These are phyloP conservation scores for Ophion obscuratus DNA, from an alignment of 2,888 invertebrate species.

Conservation along the genomic window DNA sequence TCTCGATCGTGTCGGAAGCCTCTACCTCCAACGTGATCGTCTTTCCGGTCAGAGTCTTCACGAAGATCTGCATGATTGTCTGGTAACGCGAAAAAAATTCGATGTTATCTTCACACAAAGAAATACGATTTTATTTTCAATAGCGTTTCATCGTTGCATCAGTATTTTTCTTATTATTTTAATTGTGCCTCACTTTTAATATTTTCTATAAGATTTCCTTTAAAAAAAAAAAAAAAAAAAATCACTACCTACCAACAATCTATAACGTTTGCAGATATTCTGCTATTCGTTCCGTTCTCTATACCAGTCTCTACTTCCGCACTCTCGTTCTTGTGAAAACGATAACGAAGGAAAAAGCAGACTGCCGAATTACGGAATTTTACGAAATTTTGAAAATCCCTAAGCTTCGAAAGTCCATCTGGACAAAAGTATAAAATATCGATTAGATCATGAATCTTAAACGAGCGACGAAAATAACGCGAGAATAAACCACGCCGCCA, in stretches of 20 bases:
- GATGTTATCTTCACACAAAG: neutral
- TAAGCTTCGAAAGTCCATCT: neutral
- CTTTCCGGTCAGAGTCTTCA: constrained; percentile 69
- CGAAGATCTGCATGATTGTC: constrained; percentile 75
- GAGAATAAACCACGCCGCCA: constrained; percentile 44
- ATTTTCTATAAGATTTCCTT: neutral
- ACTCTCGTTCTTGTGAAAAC: neutral
- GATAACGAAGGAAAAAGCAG: neutral
- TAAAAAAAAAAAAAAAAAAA: no score
- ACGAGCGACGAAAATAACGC: neutral
- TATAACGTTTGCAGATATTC: neutral
- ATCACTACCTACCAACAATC: no score
- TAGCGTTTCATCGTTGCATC: neutral
- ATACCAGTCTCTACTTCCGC: no score
- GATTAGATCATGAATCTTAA: no score
- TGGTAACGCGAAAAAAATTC: constrained; percentile 52
- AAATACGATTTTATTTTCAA: neutral
- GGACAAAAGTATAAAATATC: neutral
- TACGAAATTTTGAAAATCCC: neutral
- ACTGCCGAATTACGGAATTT: neutral
- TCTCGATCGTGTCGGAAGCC: constrained; percentile 67
- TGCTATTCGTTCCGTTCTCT: no score
- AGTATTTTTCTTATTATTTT: neutral
- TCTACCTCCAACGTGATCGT: constrained; percentile 69
- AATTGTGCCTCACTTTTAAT: neutral